Base-by-base conservation (phyloP, 2,797 vertebrate genomes). In the Cossypha heuglini region DNA sequence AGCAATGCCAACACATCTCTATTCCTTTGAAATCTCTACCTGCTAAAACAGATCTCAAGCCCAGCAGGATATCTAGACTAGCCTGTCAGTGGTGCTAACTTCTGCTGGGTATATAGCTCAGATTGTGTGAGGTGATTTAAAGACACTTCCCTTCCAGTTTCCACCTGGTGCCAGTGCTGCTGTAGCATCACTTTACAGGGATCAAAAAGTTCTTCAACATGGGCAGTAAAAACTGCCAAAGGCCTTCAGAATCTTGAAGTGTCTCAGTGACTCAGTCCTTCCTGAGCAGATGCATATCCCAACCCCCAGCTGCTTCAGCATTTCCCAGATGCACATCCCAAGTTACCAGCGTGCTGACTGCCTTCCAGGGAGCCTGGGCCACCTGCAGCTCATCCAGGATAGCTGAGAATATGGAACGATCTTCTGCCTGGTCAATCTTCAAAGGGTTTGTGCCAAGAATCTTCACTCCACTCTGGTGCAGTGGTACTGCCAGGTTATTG, bases 281-380 rank as follows among this genome's bases (percentile, higher is more conserved):
- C 13, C 48, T 14, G 21, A 81, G 71, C 63, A 88, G 43, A 64
- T 45, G 37, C 16, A 71, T n/a, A 7, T 28, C 89, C 35, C 35
- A 61, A 24, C 8, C 16, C 29, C 10, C 40, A 62, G 9, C 6
- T 1, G 3, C 46, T 68, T 24, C n/a, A 46, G 10, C 1, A 2
- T 33, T 52, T 59, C 45, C 77, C 63, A 61, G 6, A 37, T 22
- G 35, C 8, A 35, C 59, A 75, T 74, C 63, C 79, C 62, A 75
- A 35, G 94, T 94, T 66, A 99, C 99, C 98, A 99, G 96, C 1
- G 98, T 99, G 95, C 97, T 99, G 58, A 99, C 98, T 20, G 99
- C 99, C 94, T 97, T 99, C 99, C 99, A 99, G 2, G 99, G 98
- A 43, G 99, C 99, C 96, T 99, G 99, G 29, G 98, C 97, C 93